Conservation (phyloP, 2,797 vertebrate genomes). For the Anniella stebbinsi region DNA sequence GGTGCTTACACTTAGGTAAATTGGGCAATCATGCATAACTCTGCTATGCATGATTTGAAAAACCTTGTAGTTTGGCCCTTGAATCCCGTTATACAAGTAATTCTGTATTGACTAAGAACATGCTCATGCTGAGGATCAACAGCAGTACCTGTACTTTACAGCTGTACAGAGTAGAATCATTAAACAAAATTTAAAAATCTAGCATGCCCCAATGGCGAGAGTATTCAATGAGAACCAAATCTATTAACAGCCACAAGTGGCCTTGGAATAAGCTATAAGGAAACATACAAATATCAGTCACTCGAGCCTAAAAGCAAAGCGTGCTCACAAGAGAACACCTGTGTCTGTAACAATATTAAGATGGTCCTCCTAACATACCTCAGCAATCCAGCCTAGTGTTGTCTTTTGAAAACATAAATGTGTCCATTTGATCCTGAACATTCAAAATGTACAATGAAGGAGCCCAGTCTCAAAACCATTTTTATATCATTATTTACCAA, state of each 20-base stretch:
- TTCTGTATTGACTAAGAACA: not conserved
- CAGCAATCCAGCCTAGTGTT: slow-evolving; percentile 51
- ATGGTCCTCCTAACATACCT: slow-evolving; percentile 52
- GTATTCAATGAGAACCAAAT: not conserved
- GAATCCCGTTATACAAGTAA: not conserved
- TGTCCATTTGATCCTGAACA: slow-evolving; percentile 55
- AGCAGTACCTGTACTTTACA: not conserved
- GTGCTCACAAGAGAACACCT: not conserved
- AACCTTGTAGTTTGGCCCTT: too few species aligned
- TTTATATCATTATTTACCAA: slow-evolving; percentile 66
- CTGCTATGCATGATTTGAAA: too few species aligned
- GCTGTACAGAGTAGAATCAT: not conserved
- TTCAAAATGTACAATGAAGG: slow-evolving; percentile 62
- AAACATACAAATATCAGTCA: not conserved
- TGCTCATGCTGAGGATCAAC: not conserved
- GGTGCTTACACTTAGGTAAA: too few species aligned
- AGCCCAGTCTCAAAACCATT: slow-evolving; percentile 50
- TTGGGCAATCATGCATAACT: too few species aligned
- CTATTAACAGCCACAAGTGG: not conserved
- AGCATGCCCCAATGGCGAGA: too few species aligned
- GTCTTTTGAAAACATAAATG: slow-evolving; percentile 55
- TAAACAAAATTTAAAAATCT: not conserved
- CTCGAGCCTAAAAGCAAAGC: too few species aligned
- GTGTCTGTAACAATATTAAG: not conserved
- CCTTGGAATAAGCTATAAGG: not conserved